Percentiles rank a stretch among this genome's conserved stretches.
These are phyloP conservation scores for Zelostemma sp. DNA, from an alignment of 1,140 invertebrate species.

Conservation along the genomic window DNA sequence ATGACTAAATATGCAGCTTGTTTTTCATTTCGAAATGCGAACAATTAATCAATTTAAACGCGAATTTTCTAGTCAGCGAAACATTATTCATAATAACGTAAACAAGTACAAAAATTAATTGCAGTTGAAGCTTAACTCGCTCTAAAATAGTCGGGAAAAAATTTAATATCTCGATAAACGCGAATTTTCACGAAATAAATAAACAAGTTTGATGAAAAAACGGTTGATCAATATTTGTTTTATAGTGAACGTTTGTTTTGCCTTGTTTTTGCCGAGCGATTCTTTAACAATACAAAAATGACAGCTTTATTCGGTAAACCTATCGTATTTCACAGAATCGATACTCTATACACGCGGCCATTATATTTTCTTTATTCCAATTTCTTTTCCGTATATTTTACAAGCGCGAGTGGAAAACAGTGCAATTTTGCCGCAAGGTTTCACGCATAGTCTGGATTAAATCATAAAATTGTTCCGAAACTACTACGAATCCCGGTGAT, in stretches of 20 bases:
- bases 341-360: background rate
- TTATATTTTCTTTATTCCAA: slow-evolving; percentile 7
- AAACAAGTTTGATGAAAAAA: too few relatives aligned
- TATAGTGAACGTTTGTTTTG: background rate
- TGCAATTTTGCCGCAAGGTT: slow-evolving; percentile 37
- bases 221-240: too few relatives aligned
- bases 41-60: too few relatives aligned
- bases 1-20: too few relatives aligned
- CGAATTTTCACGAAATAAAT: too few relatives aligned
- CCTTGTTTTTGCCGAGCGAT: background rate
- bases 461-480: slow-evolving; percentile 58
- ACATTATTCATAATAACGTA: too few relatives aligned
- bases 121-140: too few relatives aligned
- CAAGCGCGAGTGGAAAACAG: slow-evolving; percentile 3
- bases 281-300: slow-evolving; percentile 4
- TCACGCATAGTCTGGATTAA: slow-evolving; percentile 54
- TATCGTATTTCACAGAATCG: slow-evolving; percentile 3
- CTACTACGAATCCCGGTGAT: slow-evolving; percentile 52
- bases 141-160: too few relatives aligned
- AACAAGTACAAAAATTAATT: too few relatives aligned
- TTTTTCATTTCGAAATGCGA: too few relatives aligned
- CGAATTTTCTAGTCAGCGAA: too few relatives aligned
- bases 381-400: slow-evolving; percentile 5
- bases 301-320: background rate
- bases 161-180: too few relatives aligned